Conservation (phyloP, 1,140 invertebrate genomes). For the Cydia splendana region DNA sequence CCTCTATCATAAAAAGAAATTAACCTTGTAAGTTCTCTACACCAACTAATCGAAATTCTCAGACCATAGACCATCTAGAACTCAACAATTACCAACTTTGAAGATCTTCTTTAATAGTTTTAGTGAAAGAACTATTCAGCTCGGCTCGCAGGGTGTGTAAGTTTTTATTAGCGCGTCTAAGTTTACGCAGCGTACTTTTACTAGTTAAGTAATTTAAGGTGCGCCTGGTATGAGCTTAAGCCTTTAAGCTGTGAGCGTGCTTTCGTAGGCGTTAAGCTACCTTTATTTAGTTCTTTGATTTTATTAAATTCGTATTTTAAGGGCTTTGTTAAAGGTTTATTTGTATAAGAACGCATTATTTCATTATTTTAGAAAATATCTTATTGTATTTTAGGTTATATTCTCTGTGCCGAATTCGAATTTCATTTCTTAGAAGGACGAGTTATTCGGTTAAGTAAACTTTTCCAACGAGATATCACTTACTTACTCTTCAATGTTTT, state of each 20-base stretch:
- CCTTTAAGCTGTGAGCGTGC: constrained; percentile 14
- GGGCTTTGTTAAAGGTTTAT: background rate
- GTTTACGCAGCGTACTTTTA: constrained; percentile 23
- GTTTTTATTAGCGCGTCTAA: constrained; percentile 23
- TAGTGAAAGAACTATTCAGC: constrained; percentile 18
- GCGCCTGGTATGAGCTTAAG: constrained; percentile 15
- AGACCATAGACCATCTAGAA: constrained; percentile 4
- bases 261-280: background rate
- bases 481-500: no score
- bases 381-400: no score
- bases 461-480: no score
- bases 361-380: no score
- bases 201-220: constrained; percentile 27
- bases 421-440: no score
- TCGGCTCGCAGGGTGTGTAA: constrained; percentile 12
- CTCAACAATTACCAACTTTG: constrained; percentile 14
- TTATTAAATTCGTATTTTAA: background rate
- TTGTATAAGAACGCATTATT: background rate
- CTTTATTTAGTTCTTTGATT: constrained; percentile 4
- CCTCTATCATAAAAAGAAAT: background rate
- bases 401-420: no score
- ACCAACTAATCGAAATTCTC: background rate
- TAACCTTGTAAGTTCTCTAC: background rate
- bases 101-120: constrained; percentile 17
- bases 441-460: no score